Base-by-base conservation (phyloP, 1,140 invertebrate species). In the Galleria mellonella region DNA sequence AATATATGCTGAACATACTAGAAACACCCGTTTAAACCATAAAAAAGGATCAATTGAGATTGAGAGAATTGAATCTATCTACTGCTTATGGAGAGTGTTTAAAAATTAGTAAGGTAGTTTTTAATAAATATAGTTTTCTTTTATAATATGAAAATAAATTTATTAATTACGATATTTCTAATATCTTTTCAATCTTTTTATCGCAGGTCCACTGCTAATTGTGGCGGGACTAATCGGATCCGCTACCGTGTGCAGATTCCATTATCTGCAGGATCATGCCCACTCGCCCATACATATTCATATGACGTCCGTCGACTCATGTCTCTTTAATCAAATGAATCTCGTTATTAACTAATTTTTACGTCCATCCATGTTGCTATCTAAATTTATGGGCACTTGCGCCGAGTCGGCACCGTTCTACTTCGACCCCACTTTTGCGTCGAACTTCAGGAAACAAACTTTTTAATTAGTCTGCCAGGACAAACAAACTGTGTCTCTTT, bases 391-490 rank as follows among this genome's bases (percentile, higher is more conserved):
- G 69, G 17, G 17, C 17, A 15, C 60, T 62, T 59, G 43, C 55
- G 64, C 64, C 59, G 66, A 75, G 75, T 65, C 62, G 61, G 68
- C 54, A 56, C 52, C 47, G 57, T 52, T 63, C 52, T 62, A 73
- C 62, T 72, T 66, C 66, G 69, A 55, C 60, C 61, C 66, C 64
- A 69, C 67, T 72, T 72, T 62, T 62, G 53, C 54, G 63, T 51
- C 53, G 55, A 72, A 82, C 51, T 76, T 73, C 37, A 51, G 49
- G 43, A 63, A 79, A 79, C 75, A 85, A 85, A 85, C 76, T 83
- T 85, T 83, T 85, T 85, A 85, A 85, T 85, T 85, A 85, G 76
- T 82, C 75, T 71, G 60, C 62, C 61, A 82, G 68, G 63, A 78
- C 76, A 82, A 83, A 82, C 78, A 83, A 76, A 70, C 72, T 70